phyloP scores from a whole-genome alignment of 2,113 vertebrate genomes.

The Myiozetetes cayanensis region DNA sequence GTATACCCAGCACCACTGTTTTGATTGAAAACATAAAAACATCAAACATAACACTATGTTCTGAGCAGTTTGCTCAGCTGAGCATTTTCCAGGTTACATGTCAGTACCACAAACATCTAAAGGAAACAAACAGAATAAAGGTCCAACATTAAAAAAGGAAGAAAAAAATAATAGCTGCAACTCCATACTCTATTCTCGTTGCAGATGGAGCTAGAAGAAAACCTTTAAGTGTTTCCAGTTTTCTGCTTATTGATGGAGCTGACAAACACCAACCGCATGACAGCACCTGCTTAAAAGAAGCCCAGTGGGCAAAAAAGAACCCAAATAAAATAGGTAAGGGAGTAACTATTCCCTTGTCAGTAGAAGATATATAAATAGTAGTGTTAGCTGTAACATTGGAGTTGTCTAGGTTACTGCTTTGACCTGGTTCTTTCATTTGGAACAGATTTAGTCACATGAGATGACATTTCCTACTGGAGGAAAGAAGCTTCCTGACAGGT shows the following conservation, averaged over 20 bases:
- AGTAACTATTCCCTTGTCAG: background rate
- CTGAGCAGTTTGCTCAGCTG: background rate
- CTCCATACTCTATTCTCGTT: background rate
- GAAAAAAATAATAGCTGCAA: background rate
- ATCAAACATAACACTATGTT: background rate
- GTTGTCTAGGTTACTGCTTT: conserved; percentile 4
- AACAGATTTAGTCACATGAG: background rate
- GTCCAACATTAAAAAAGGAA: background rate
- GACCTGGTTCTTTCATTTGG: background rate
- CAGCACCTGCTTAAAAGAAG: background rate
- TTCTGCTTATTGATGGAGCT: background rate
- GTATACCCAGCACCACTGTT: background rate
- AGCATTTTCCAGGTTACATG: background rate
- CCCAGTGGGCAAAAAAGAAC: background rate
- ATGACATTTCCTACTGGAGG: background rate
- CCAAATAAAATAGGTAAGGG: background rate
- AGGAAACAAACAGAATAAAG: background rate
- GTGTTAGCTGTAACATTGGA: background rate
- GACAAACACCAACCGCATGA: background rate
- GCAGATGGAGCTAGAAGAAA: background rate
- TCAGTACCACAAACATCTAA: background rate
- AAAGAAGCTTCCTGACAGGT: background rate
- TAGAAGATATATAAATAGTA: background rate
- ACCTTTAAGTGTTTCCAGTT: accelerated
- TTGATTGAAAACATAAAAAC: background rate